Evolutionary conservation across 1,140 invertebrate species (phyloP).

Genomic region (Plectrocnemia conspersa): DNA sequence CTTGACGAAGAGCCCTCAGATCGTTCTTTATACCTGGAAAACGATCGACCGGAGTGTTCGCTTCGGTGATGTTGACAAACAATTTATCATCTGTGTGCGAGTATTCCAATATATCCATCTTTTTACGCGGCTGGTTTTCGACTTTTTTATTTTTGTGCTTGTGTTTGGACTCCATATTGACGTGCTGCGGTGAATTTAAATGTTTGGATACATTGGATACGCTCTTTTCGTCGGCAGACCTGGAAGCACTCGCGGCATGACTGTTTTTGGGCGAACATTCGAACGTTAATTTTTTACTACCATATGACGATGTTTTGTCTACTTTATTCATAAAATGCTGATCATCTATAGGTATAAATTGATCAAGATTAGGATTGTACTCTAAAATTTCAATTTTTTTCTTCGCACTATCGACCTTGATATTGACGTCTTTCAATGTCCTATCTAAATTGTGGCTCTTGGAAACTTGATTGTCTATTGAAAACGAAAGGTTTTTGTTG

Average conservation of each 20-base stretch:
- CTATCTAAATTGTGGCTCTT: no score
- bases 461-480: no score
- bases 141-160: neutral
- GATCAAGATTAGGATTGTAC: no score
- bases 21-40: constrained; percentile 33
- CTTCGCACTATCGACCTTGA: constrained; percentile 8
- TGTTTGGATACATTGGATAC: neutral
- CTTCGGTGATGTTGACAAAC: neutral
- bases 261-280: no score
- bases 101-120: neutral
- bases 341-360: neutral
- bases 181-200: neutral
- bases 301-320: neutral
- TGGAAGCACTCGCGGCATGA: neutral
- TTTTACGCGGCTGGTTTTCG: neutral
- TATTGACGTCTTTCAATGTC: constrained; percentile 9
- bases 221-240: neutral
- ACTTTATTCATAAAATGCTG: neutral
- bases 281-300: neutral
- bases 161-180: neutral
- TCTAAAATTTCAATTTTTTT: constrained; percentile 7
- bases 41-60: constrained; percentile 16
- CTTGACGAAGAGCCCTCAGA: constrained; percentile 26
- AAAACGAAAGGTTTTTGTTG: no score
- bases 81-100: neutral